Base-by-base conservation (phyloP, 2,113 vertebrate genomes). In the Cyprinus carpio region DNA sequence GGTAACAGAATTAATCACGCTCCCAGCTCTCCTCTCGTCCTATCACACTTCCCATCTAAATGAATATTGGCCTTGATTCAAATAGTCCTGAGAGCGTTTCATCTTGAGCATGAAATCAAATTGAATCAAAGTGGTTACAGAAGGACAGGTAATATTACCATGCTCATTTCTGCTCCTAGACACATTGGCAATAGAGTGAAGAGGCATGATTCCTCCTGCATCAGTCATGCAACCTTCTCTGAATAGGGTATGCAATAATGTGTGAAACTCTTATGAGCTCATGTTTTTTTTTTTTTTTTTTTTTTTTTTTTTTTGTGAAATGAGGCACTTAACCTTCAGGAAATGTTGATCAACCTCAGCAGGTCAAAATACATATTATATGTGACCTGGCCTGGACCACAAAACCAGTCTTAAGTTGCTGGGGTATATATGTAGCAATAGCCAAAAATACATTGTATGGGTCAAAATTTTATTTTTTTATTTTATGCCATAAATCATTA, bases 71-170 rank as follows among this genome's bases (percentile, higher is more conserved):
- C 85, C 85, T 76, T 82, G 85, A 43, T 82, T 86, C 85, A 86
- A 82, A 86, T 86, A 82, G 79, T 86, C 79, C 85, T 82, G 79
- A 82, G 85, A 67, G 71, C 75, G 85, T 86, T 86, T 86, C 85
- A 82, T 86, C 85, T 86, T 75, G 60, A 75, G 85, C 85, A 86
- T 86, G 85, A 86, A 86, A 86, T 86, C 79, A 86, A 86, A 86
- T 86, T 81, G 85, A 86, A 86, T 86, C 85, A 86, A 86, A 86
- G 71, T 82, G 85, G 85, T 75, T 49, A 81, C 43, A 86, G 60
- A 75, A 76, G 85, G 85, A 82, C 79, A 86, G 85, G 85, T 86
- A 86, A 86, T 82, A 86, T 82, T 86, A 65, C 72, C 79, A 76
- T 82, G 79, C 85, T 81, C 74, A 86, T 86, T 86, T 82, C 62